A percentile compares a stretch with the other conserved stretches of the same genome.
These are phyloP conservation scores for Brienomyrus brachyistius DNA, from an alignment of 2,113 vertebrate genomes.

Conservation along the genomic window DNA sequence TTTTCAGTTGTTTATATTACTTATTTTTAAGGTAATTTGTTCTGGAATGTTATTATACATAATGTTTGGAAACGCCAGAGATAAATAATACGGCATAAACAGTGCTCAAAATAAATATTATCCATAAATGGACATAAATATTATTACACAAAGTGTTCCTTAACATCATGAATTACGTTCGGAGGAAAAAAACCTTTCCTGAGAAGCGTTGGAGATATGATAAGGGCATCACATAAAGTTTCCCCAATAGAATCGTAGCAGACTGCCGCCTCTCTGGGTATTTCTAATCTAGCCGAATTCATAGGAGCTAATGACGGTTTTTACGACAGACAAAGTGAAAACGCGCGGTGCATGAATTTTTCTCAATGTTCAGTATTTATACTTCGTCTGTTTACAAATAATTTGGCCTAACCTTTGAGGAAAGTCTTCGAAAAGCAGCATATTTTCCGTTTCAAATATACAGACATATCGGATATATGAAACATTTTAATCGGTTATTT, in stretches of 20 bases:
- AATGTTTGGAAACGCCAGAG: neutral
- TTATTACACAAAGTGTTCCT: neutral
- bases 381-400: neutral
- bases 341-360: neutral
- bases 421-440: neutral
- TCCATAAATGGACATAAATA: neutral
- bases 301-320: neutral
- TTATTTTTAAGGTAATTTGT: neutral
- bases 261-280: neutral
- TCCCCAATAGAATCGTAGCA: neutral
- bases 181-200: neutral
- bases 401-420: neutral
- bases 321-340: neutral
- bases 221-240: neutral
- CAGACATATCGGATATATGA: neutral
- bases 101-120: constrained; percentile 2
- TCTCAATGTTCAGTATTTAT: neutral
- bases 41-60: neutral
- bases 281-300: neutral
- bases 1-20: neutral
- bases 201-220: neutral
- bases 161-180: neutral
- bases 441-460: neutral
- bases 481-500: neutral
- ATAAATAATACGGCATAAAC: neutral